Evolutionary conservation across 2,797 vertebrate species (phyloP).

Genomic region (Sebastes alutus): DNA sequence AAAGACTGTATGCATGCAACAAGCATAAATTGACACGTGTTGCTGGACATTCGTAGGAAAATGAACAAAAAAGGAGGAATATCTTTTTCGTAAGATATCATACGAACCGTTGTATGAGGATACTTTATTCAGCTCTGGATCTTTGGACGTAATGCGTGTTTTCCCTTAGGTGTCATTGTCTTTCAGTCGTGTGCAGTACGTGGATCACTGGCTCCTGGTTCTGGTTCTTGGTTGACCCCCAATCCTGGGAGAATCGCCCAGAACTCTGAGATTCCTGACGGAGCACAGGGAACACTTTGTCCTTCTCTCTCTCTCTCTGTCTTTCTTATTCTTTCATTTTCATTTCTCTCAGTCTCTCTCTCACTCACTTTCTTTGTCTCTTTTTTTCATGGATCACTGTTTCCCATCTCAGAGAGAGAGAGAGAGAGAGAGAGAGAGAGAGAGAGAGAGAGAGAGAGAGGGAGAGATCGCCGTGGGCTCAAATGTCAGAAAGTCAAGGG

Average conservation of each 20-base stretch:
- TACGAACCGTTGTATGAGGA: too few species aligned
- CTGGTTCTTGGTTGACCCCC: slow-evolving; percentile 46
- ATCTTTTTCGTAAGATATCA: too few species aligned
- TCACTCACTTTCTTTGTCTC: slow-evolving; percentile 34
- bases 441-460: not conserved
- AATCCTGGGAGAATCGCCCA: slow-evolving; percentile 42
- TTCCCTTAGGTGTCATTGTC: slow-evolving; percentile 1
- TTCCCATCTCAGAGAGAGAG: not conserved
- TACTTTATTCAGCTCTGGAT: not conserved
- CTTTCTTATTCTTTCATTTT: slow-evolving; percentile 25
- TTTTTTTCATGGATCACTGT: slow-evolving; percentile 28
- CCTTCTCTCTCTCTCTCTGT: slow-evolving; percentile 10
- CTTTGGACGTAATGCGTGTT: not conserved
- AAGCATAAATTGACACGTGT: too few species aligned
- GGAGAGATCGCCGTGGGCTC: slow-evolving; percentile 36
- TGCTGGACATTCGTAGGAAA: too few species aligned
- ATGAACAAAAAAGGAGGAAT: too few species aligned
- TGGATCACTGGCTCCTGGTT: slow-evolving; percentile 44
- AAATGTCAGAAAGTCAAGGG: slow-evolving; percentile 71
- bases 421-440: not conserved
- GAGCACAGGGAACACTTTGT: slow-evolving; percentile 70
- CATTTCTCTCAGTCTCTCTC: slow-evolving; percentile 16
- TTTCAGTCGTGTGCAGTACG: slow-evolving; percentile 3
- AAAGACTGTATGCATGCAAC: too few species aligned
- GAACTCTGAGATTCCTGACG: slow-evolving; percentile 38